Base-by-base conservation (phyloP, 2,888 invertebrate genomes). In the Acanthoscelides obtectus region DNA sequence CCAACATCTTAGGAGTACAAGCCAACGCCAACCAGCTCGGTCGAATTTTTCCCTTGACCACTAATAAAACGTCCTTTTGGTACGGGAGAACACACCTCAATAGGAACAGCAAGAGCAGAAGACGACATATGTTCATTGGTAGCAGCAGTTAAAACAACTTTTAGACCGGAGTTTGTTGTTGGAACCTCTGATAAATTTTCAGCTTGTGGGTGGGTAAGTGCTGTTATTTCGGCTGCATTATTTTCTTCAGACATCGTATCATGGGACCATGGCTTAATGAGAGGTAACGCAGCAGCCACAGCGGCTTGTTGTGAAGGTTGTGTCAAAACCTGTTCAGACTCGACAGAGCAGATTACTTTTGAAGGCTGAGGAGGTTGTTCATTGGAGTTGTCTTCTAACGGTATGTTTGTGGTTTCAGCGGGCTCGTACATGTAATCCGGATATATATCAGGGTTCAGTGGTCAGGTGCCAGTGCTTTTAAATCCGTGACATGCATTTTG, bases 151-250 rank as follows among this genome's bases (percentile, higher is more conserved):
- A 66, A 20, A 6, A n/a, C 17, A n/a, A n/a, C n/a, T n/a, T n/a
- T n/a, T n/a, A n/a, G n/a, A n/a, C n/a, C n/a, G n/a, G n/a, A n/a
- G n/a, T n/a, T n/a, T n/a, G n/a, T 6, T 66, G 66, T 6, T 20
- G 66, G 66, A 66, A 66, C 66, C 66, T 66, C 19, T n/a, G 20
- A 66, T 66, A 20, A 66, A 66, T 20, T 66, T 6, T 66, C 66
- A 20, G 66, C 66, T 66, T 66, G 66, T 66, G 12, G 66, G 12
- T 66, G 6, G 20, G 66, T 66, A 66, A 20, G 17, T 66, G 66
- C 66, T n/a, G 12, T 66, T n/a, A 12, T 20, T 20, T 66, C 20
- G 20, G 8, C 63, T 63, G 63, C 19, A 63, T 63, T 63, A 63
- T 63, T 63, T 63, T 19, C 63, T 8, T 63, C 19, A 63, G 63